These are phyloP conservation scores for Toxotes lorentzi DNA, from an alignment of 2,797 vertebrate genomes.

Conservation along the genomic window DNA sequence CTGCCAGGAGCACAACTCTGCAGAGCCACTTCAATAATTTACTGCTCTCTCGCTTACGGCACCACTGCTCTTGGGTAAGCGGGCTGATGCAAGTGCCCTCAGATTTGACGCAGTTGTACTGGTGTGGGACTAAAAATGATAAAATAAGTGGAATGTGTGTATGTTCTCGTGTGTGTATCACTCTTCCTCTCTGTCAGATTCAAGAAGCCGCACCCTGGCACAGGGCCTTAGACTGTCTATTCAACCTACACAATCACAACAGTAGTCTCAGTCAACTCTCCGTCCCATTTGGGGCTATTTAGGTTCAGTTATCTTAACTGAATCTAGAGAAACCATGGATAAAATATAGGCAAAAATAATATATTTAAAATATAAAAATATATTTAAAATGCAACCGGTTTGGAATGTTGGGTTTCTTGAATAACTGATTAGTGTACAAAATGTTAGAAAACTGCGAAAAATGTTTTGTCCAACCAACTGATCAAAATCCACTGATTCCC, in stretches of 20 bases:
- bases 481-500: no score
- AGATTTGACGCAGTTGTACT: constrained; percentile 33
- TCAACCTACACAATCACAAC: constrained; percentile 64
- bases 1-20: constrained; percentile 3
- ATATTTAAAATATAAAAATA: neutral
- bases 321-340: neutral
- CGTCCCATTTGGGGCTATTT: constrained; percentile 9
- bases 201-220: constrained; percentile 66
- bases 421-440: no score
- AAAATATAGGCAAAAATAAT: neutral
- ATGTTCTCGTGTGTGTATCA: constrained; percentile 14
- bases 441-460: no score
- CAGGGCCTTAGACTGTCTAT: constrained; percentile 59
- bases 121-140: constrained; percentile 14
- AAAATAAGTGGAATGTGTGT: constrained; percentile 23
- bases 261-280: constrained; percentile 51
- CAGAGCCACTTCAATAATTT: constrained; percentile 56
- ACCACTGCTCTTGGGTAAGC: constrained; percentile 24
- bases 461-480: no score
- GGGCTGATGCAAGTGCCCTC: constrained; percentile 25
- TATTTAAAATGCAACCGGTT: no score
- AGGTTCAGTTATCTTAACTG: neutral
- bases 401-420: no score
- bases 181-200: constrained; percentile 55
- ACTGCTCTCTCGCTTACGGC: constrained; percentile 25